phyloP scores from a whole-genome alignment of 2,113 vertebrate species.

The Desmodus rotundus region DNA sequence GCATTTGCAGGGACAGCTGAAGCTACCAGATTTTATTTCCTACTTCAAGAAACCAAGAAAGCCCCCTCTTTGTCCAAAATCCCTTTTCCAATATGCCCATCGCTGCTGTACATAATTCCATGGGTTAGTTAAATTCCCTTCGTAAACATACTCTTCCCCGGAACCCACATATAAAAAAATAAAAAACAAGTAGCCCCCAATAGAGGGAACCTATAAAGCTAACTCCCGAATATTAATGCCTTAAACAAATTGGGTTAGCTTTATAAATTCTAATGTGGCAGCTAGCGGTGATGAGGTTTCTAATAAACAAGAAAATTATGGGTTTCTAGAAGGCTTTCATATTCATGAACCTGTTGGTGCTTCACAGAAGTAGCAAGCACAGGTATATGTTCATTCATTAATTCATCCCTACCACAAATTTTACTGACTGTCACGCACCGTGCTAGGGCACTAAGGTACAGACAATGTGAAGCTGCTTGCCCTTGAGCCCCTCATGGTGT shows the following conservation, averaged over 20 bases:
- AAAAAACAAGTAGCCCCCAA: not conserved
- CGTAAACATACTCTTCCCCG: not conserved
- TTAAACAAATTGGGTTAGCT: constrained; percentile 36
- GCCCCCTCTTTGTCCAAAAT: not conserved
- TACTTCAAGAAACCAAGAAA: constrained; percentile 38
- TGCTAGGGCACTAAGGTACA: not conserved
- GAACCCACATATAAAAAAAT: not conserved
- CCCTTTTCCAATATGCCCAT: not conserved
- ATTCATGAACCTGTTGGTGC: not conserved
- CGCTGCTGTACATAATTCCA: not conserved
- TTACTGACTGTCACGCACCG: not conserved
- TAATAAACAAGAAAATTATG: constrained; percentile 28
- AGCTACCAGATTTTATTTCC: not conserved
- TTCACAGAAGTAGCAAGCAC: not conserved
- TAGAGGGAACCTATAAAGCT: not conserved
- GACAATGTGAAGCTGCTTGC: not conserved
- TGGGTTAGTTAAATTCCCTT: constrained; percentile 17
- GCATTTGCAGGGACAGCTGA: not conserved
- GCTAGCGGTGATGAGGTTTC: not conserved
- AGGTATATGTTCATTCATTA: not conserved
- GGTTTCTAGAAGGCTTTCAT: not conserved
- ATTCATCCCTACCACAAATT: not conserved
- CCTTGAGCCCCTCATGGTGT: not conserved
- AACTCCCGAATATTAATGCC: not conserved
- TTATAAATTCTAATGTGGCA: constrained; percentile 41